Evolutionary conservation across 2,888 invertebrate species (phyloP).

Genomic region (Tetramorium bicarinatum): DNA sequence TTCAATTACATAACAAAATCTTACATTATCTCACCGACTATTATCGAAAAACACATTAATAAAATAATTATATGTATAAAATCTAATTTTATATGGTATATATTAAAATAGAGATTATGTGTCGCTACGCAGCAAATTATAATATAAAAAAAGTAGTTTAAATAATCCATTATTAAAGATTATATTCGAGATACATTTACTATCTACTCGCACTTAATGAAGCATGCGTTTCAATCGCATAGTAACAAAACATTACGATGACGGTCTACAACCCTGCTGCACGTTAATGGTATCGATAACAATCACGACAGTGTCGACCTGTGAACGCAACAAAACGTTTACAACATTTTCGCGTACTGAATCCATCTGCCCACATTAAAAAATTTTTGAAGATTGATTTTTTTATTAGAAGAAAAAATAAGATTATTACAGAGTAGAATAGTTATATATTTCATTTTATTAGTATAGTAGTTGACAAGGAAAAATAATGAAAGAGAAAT

Average conservation of each 20-base stretch:
- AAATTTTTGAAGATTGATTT: neutral
- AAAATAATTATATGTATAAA: neutral
- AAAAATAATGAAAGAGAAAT: neutral
- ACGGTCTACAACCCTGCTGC: slow-evolving; percentile 42
- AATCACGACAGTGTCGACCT: slow-evolving; percentile 11
- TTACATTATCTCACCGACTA: neutral
- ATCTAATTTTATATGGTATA: slow-evolving; percentile 1
- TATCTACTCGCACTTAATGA: slow-evolving; percentile 9
- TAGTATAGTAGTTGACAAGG: neutral
- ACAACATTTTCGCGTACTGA: neutral
- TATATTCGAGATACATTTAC: neutral
- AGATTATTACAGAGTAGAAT: neutral
- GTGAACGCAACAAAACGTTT: slow-evolving; percentile 40
- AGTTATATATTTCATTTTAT: neutral
- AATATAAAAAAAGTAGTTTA: slow-evolving; percentile 4
- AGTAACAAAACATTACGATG: slow-evolving; percentile 19
- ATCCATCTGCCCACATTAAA: neutral
- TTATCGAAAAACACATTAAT: neutral
- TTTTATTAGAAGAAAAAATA: slow-evolving; percentile 5
- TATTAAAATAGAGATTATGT: slow-evolving; percentile 19
- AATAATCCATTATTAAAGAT: slow-evolving; percentile 16
- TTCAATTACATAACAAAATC: neutral
- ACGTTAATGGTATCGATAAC: slow-evolving; percentile 52
- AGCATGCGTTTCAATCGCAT: slow-evolving; percentile 23
- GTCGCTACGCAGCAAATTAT: slow-evolving; percentile 18